Evolutionary conservation across 2,888 invertebrate genomes (phyloP), one percentile per base, ranked within the genome.

Genomic region (Drosophila merina): DNA sequence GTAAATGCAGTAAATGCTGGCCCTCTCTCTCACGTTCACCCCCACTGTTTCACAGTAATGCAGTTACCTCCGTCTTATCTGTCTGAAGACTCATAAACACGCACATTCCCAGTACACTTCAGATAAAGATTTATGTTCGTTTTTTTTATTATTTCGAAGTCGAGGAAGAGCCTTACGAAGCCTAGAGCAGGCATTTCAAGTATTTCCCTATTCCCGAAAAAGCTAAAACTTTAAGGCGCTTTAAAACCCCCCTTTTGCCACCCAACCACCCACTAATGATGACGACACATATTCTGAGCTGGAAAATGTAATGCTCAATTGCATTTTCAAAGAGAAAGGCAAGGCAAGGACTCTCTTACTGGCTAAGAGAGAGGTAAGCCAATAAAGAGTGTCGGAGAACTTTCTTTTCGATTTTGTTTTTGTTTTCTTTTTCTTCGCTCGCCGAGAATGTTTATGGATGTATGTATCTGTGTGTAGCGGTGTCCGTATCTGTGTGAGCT

Each of bases 261-360:
- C 33, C 26, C 40, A 20, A 12, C 59, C 52, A 57, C 71, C 67
- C 58, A 68, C 69, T 57, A 62, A 69, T 75, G 82, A 75, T 83
- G 82, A 84, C 82, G 87, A 81, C 85, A 83, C 79, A 86, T 79
- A 83, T 83, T 86, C 79, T 74, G 76, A 81, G 76, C 72, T 70
- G 57, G 26, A 44, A 60, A 57, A 47, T 51, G 28, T 4, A 20
- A 9, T 9, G 60, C 69, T 76, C 64, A 75, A 63, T 77, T 82
- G 79, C 83, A 79, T 55, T 66, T 25, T 14, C 26, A n/a, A 38
- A 50, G 47, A 67, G 70, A 48, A 57, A 20, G 20, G 20, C 20
- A 20, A 20, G 20, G 7, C 54, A 69, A 42, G 20, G 20, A 5
- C 44, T 62, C 38, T 59, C 48, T 44, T 38, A 30, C n/a, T 38